Base-by-base conservation (phyloP, 2,113 vertebrate species). In the Collichthys lucidus region DNA sequence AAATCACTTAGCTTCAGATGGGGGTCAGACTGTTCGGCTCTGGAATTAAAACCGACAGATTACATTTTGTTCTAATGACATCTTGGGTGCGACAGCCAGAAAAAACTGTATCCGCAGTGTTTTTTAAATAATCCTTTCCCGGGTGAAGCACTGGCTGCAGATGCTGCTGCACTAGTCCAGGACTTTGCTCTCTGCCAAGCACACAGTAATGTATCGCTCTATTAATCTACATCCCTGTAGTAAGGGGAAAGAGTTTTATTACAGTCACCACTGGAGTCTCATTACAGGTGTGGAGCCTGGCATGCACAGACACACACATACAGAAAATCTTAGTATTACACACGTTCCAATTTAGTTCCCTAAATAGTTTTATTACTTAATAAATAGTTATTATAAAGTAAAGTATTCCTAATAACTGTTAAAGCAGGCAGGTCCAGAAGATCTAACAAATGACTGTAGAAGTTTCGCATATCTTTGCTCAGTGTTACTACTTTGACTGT, bases 151-250 rank as follows among this genome's bases (percentile, higher is more conserved):
- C 60, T 63, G 55, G 44, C 46, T 80, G 64, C 80, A 44, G 74
- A 66, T 80, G 69, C 77, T 47, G 75, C 70, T 67, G 44, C 80
- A 65, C 52, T 74, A 64, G 75, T 53, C 74, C 10, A 2, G 70
- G 75, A 77, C 76, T 82, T 73, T 86, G 60, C 79, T 92, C 67
- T 85, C 73, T 82, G 86, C 79, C 80, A 88, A 90, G 83, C 87
- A 88, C 66, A 85, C 52, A 86, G 82, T 87, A 92, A 93, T 86
- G 90, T 80, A 94, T 89, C 80, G 73, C 92, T 86, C 86, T 79
- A 90, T 92, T 91, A 92, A 93, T 94, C 90, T 91, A 74, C 91
- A 93, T 87, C 86, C 84, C 88, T 77, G 76, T 81, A 85, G 88
- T 86, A 88, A 88, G 78, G 64, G 86, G 56, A 82, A 82, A 78